Percentiles rank a stretch among this genome's conserved stretches.
Evolutionary conservation across 2,888 invertebrate genomes (phyloP).

Genomic region (Zelleria hepariella): DNA sequence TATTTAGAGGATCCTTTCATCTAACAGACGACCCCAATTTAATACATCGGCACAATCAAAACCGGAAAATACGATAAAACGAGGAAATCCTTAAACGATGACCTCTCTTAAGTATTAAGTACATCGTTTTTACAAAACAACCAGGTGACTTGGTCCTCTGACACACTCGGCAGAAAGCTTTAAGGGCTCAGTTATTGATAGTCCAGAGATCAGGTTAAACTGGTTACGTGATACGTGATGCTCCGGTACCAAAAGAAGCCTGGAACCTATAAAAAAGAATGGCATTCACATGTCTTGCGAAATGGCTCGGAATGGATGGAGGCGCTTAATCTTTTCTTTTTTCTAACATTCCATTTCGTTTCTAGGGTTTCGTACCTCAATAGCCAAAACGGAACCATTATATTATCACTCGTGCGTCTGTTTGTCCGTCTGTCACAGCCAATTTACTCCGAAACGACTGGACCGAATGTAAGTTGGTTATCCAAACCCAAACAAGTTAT

Average conservation of each 20-base stretch:
- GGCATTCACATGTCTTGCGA: conserved; percentile 40
- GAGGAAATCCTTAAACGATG: conserved; percentile 21
- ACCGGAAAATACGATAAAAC: conserved; percentile 19
- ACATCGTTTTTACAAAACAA: conserved; percentile 27
- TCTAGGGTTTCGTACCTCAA: too few species aligned
- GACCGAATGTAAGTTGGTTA: too few species aligned
- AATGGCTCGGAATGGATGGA: conserved; percentile 25
- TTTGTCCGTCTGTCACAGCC: too few species aligned
- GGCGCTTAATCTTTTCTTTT: conserved; percentile 18
- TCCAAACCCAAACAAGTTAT: too few species aligned
- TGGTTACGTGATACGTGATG: conserved; percentile 21
- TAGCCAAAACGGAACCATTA: too few species aligned
- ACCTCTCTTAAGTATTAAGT: conserved; percentile 28
- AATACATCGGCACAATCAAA: conserved; percentile 27
- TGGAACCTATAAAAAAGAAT: conserved; percentile 47
- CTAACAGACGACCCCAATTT: neutral
- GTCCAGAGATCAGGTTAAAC: conserved; percentile 17
- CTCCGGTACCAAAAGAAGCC: conserved; percentile 14
- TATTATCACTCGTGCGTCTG: too few species aligned
- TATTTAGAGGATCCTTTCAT: neutral
- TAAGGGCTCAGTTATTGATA: neutral
- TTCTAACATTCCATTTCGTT: too few species aligned
- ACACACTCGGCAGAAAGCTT: neutral
- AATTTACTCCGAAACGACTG: too few species aligned
- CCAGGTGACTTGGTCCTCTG: conserved; percentile 11